Evolutionary conservation across 2,113 vertebrate genomes (phyloP).

Genomic region (Murina feae): DNA sequence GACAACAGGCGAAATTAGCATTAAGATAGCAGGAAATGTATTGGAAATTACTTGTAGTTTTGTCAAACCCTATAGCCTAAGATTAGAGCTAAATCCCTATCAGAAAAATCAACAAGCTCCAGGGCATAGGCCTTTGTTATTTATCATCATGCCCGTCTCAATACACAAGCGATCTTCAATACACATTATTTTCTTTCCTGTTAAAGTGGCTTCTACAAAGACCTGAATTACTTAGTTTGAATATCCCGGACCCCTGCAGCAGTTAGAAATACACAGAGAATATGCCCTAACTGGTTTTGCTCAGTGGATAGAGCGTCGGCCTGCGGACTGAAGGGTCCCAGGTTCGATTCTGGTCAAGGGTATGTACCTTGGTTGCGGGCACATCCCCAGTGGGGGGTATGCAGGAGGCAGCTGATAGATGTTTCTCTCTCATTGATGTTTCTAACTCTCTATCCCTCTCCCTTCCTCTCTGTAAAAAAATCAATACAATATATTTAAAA

Average conservation of each 20-base stretch:
- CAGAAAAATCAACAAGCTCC: slow-evolving; percentile 41
- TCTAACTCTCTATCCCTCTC: too few species aligned
- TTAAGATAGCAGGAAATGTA: neutral
- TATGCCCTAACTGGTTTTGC: too few species aligned
- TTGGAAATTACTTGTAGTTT: slow-evolving; percentile 10
- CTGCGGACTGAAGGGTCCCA: too few species aligned
- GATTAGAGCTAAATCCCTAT: neutral
- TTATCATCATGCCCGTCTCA: neutral
- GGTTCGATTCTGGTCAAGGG: too few species aligned
- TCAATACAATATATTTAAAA: too few species aligned
- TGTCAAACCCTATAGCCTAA: slow-evolving; percentile 22
- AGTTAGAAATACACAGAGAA: neutral
- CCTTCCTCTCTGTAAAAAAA: too few species aligned
- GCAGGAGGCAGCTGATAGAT: too few species aligned
- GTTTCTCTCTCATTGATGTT: too few species aligned
- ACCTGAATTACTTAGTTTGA: slow-evolving; percentile 21
- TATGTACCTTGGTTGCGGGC: too few species aligned
- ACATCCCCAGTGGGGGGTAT: too few species aligned
- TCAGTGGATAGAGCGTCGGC: too few species aligned
- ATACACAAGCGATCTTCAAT: neutral
- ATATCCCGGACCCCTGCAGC: neutral
- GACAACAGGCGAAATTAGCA: slow-evolving; percentile 22
- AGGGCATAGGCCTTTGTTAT: slow-evolving; percentile 22
- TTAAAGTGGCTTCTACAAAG: neutral
- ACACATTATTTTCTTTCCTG: neutral